Evolutionary conservation across 2,888 invertebrate genomes (phyloP).

Genomic region (Hypena proboscidalis): DNA sequence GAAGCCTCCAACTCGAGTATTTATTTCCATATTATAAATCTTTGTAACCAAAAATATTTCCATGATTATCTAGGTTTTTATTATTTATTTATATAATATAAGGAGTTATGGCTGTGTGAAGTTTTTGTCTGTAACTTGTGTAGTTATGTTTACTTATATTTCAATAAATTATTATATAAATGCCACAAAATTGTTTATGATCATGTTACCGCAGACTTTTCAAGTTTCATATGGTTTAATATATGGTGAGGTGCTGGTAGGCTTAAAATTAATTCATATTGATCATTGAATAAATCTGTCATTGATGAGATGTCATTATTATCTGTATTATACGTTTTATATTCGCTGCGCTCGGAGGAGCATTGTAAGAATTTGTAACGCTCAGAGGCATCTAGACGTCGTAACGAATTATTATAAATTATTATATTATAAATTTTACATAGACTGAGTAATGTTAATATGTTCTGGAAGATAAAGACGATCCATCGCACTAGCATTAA

Average conservation of each 20-base stretch:
- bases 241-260: conserved; percentile 76
- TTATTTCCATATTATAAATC: conserved; percentile 68
- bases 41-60: conserved; percentile 77
- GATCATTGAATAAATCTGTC: conserved; percentile 32
- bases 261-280: conserved; percentile 52
- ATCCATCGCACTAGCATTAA: conserved; percentile 43
- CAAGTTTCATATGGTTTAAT: conserved; percentile 36
- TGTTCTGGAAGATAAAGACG: conserved; percentile 57
- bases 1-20: conserved; percentile 58
- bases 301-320: conserved; percentile 31
- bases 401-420: conserved; percentile 61
- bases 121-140: conserved; percentile 75
- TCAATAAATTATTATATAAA: conserved; percentile 43
- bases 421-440: conserved; percentile 56
- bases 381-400: conserved; percentile 56
- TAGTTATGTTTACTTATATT: conserved; percentile 59
- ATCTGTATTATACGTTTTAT: conserved; percentile 42
- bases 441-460: conserved; percentile 80
- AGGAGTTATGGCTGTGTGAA: conserved; percentile 82
- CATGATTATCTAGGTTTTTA: conserved; percentile 65
- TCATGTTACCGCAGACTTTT: conserved; percentile 26
- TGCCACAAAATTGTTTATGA: conserved; percentile 27
- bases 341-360: conserved; percentile 49
- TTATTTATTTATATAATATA: conserved; percentile 73
- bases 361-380: conserved; percentile 47